These are phyloP conservation scores for Eonycteris spelaea DNA, from an alignment of 2,113 vertebrate species.

Conservation along the genomic window DNA sequence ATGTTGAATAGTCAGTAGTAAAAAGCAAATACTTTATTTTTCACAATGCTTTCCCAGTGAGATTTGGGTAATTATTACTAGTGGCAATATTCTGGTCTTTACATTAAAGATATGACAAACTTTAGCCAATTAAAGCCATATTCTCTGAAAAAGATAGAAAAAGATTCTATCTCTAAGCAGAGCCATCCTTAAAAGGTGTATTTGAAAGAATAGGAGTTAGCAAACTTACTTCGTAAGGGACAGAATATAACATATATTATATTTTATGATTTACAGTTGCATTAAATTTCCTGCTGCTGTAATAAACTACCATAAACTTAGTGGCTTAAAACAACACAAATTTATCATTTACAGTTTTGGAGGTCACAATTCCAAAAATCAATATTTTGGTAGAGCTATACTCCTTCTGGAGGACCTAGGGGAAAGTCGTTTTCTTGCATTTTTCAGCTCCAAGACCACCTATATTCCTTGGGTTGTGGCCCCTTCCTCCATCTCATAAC, in stretches of 20 bases:
- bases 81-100: neutral
- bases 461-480: neutral
- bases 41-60: neutral
- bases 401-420: neutral
- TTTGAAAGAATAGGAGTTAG: neutral
- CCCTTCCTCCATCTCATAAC: neutral
- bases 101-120: neutral
- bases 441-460: neutral
- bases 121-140: neutral
- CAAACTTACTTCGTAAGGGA: neutral
- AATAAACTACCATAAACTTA: neutral
- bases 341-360: neutral
- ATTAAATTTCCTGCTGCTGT: neutral
- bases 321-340: neutral
- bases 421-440: neutral
- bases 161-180: neutral
- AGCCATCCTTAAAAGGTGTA: neutral
- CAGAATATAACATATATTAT: neutral
- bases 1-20: neutral
- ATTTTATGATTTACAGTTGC: neutral
- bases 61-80: neutral
- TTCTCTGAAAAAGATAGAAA: neutral
- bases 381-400: neutral
- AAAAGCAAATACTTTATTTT: neutral
- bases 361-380: neutral